phyloP scores from a whole-genome alignment of 2,113 vertebrate species.

The Monopterus albus region DNA sequence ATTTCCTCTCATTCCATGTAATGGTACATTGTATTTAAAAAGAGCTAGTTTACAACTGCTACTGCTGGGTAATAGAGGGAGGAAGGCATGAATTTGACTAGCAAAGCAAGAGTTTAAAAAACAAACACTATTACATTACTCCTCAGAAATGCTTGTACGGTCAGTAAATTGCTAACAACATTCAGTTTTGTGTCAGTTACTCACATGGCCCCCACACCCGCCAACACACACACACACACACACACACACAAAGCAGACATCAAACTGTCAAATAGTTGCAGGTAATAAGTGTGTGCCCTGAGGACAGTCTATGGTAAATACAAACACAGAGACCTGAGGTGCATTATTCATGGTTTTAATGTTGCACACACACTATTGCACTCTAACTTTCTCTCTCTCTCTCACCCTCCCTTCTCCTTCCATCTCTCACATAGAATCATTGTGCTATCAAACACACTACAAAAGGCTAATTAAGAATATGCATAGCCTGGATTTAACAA shows the following conservation, averaged over 20 bases:
- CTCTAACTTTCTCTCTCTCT: too few species aligned
- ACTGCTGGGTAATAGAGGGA: too few species aligned
- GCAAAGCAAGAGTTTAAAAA: too few species aligned
- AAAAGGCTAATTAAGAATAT: constrained; percentile 75
- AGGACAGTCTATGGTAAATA: not conserved
- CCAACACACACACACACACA: not conserved
- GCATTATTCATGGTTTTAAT: constrained; percentile 24
- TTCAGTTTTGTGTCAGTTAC: constrained; percentile 1
- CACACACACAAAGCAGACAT: not conserved
- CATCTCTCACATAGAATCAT: constrained; percentile 34
- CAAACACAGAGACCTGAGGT: not conserved
- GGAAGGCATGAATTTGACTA: too few species aligned
- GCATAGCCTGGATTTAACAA: constrained; percentile 67
- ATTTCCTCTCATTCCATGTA: too few species aligned
- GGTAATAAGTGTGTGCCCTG: not conserved
- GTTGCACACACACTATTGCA: not conserved
- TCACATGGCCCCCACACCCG: too few species aligned
- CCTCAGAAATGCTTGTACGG: not conserved
- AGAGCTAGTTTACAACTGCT: too few species aligned
- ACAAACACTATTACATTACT: too few species aligned
- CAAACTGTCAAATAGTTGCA: constrained; percentile 19
- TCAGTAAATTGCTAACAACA: not conserved
- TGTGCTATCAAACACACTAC: constrained; percentile 60
- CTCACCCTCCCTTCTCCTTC: constrained; percentile 4
- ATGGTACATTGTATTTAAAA: too few species aligned